Base-by-base conservation (phyloP, 2,113 vertebrate species). In the Tenebrosternarchus preto region DNA sequence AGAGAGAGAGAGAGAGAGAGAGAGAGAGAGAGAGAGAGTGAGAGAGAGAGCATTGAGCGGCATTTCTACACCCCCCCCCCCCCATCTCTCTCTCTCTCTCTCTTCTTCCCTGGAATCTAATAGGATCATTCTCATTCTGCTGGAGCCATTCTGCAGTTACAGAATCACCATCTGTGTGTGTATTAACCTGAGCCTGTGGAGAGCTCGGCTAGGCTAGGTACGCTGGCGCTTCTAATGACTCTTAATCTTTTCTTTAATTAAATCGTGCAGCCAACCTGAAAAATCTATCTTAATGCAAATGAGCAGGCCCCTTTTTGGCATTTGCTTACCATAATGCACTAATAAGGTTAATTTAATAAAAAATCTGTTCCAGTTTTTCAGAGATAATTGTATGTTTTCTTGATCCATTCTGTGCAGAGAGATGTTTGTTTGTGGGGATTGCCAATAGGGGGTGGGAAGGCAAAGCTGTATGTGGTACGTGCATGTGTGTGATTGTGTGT, bases 201-300 rank as follows among this genome's bases (percentile, higher is more conserved):
- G 95, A 95, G 96, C 95, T 96, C 94, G 95, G 94, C 96, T 95
- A 95, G 98, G 96, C 96, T 98, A 99, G 97, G 96, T 99, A 98
- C 93, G 96, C 96, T 96, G 95, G 96, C 97, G 97, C 95, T 95
- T 95, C 96, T 99, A 99, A 99, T 98, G 97, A 98, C 98, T 99
- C 96, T 97, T 99, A 99, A 98, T 99, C 96, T 98, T 97, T 99
- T 98, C 96, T 98, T 99, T 99, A 99, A 99, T 98, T 98, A 99
- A 99, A 98, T 98, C 97, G 98, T 96, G 97, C 97, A 99, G 96
- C 95, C 97, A 97, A 98, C 97, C 96, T 98, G 96, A 99, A 99
- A 99, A 99, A 99, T 98, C 97, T 97, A 99, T 99, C 97, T 98
- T 98, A 96, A 99, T 98, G 97, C 96, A 98, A 98, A 99, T 99